Evolutionary conservation across 2,113 vertebrate species (phyloP), one percentile per base, ranked within the genome.

Genomic region (Protomyctophum bolini): DNA sequence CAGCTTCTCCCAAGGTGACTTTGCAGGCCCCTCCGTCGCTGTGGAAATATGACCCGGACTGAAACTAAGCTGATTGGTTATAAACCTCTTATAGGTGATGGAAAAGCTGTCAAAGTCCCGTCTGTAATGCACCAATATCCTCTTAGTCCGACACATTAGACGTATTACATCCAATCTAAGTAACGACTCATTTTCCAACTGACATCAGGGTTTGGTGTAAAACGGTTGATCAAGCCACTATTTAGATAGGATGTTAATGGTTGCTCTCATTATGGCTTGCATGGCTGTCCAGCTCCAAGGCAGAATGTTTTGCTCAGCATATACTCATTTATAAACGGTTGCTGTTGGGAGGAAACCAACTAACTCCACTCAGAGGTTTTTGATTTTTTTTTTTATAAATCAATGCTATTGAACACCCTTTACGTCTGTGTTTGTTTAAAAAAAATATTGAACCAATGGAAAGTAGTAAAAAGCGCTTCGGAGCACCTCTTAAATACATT

Each of bases 1-100:
- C 2, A 8, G 33, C 6, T 7, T 58, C 55, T 49, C 21, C 11
- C 6, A 14, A 68, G 15, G 58, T 72, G 47, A 60, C 60, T 71
- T 58, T n/a, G 51, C 60, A 45, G 33, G 45, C 46, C 8, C 47
- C 45, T 77, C 4, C 59, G 10, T 46, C 50, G 67, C 28, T 3
- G 55, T 54, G 46, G 63, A 81, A 76, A 55, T 15, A 45, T 15
- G 33, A 67, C 73, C 72, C 10, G 9, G 4, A 64, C 46, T 55
- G 28, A 81, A 69, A 80, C 58, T 80, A 84, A 91, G 80, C 83
- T 21, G 67, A 82, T 86, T 83, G 64, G 4, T 29, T 73, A 29
- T 83, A 86, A 88, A 83, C 75, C 84, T 82, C 77, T 89, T 81
- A 83, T 29, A 73, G 72, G 58, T 4, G 2, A 63, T 47, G 46